phyloP scores from a whole-genome alignment of 1,140 invertebrate species.

The Magallana ariakensis region DNA sequence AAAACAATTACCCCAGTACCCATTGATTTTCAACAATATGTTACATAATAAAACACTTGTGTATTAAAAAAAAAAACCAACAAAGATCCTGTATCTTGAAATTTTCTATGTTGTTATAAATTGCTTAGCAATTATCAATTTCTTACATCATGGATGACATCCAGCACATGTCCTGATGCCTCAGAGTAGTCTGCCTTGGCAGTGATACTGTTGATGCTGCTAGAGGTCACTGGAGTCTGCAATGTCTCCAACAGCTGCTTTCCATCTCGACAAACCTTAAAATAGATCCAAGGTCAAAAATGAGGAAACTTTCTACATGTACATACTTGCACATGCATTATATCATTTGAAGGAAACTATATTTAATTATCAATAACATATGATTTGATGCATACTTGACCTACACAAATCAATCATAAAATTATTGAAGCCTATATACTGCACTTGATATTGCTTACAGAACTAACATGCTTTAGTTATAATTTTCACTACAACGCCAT shows the following conservation, averaged over 20 bases:
- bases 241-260: constrained; percentile 80
- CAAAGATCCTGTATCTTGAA: too few relatives aligned
- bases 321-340: too few relatives aligned
- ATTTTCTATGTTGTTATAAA: too few relatives aligned
- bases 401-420: too few relatives aligned
- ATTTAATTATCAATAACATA: too few relatives aligned
- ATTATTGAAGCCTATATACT: too few relatives aligned
- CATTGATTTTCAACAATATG: neutral
- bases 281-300: constrained; percentile 31
- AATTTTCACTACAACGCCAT: too few relatives aligned
- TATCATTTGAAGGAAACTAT: too few relatives aligned
- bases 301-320: neutral
- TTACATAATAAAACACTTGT: neutral
- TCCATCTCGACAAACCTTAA: constrained; percentile 80
- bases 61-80: neutral
- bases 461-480: too few relatives aligned
- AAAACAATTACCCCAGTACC: neutral
- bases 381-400: too few relatives aligned
- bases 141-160: constrained; percentile 82
- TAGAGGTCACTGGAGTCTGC: constrained; percentile 78
- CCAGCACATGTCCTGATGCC: constrained; percentile 83
- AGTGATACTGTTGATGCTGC: constrained; percentile 88
- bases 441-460: too few relatives aligned
- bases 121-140: too few relatives aligned
- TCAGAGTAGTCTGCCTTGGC: constrained; percentile 94